phyloP scores from a whole-genome alignment of 2,113 vertebrate genomes.

The Coryphaenoides rupestris region DNA sequence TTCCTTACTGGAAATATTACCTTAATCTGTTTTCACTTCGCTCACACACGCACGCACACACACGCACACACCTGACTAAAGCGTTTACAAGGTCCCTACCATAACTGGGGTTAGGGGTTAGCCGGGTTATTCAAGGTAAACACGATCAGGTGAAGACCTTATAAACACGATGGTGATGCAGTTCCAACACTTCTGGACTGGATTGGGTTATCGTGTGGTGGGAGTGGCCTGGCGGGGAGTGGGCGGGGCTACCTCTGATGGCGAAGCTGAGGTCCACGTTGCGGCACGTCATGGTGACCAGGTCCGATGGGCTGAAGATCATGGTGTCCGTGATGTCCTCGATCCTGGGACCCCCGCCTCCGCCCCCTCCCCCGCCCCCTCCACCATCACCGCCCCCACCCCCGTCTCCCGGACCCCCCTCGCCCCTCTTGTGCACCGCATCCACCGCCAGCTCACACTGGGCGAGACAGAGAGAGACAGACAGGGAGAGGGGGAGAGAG shows the following conservation, averaged over 20 bases:
- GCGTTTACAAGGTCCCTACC: too few species aligned
- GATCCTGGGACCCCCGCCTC: slow-evolving; percentile 64
- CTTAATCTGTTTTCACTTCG: neutral
- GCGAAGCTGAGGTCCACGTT: slow-evolving; percentile 85
- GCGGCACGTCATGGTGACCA: slow-evolving; percentile 81
- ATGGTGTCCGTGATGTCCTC: slow-evolving; percentile 88
- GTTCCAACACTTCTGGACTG: too few species aligned
- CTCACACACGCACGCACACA: too few species aligned
- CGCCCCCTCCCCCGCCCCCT: slow-evolving; percentile 57
- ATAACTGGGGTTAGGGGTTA: too few species aligned
- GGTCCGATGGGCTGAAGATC: slow-evolving; percentile 83
- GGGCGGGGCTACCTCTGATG: slow-evolving; percentile 71
- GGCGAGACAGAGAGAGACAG: neutral
- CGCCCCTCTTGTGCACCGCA: slow-evolving; percentile 78
- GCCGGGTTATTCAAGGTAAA: too few species aligned
- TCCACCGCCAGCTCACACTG: slow-evolving; percentile 87
- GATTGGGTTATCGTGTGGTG: too few species aligned
- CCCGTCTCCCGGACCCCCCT: slow-evolving; percentile 64
- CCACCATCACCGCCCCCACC: slow-evolving; percentile 46
- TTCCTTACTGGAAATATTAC: too few species aligned
- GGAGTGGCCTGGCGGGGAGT: too few species aligned
- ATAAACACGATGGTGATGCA: too few species aligned
- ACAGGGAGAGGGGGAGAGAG: neutral
- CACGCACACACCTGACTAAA: too few species aligned
- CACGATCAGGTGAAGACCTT: too few species aligned